Evolutionary conservation across 1,140 invertebrate species (phyloP), one percentile per base, ranked within the genome.

Genomic region (Hesperophylax magnus): DNA sequence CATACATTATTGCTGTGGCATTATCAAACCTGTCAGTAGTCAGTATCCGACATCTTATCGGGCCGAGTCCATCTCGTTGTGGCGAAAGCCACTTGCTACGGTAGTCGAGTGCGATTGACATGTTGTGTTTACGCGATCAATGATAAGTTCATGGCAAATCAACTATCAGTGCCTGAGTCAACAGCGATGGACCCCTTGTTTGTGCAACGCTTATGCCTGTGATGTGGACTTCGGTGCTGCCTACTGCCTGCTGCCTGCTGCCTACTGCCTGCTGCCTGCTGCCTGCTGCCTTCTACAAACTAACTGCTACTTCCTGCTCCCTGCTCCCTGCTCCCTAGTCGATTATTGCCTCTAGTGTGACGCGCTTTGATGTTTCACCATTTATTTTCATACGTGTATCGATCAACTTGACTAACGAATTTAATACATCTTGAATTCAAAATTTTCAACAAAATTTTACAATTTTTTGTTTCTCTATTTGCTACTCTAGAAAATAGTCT

Each of bases 91-190:
- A 47, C 7, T 75, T 24, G 31, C 52, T 22, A n/a, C 67, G 18
- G 27, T 54, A n/a, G 27, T 61, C 39, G 53, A 61, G 63, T 72
- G 76, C 82, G 84, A 85, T 85, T 86, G 85, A 86, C 85, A 85
- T 85, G 85, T 85, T 82, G 81, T 86, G 85, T 86, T 86, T 86
- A 81, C 77, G 76, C 76, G 77, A 82, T 83, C 84, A 84, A 85
- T 85, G 82, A 85, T 86, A 85, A 86, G 85, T 85, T 84, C 85
- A 86, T 86, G 81, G 81, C 82, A 83, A 83, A 84, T 83, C 84
- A 76, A 84, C 84, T 83, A 80, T 81, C 78, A 61, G 80, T 52
- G 78, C 83, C 83, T 82, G 83, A 84, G 75, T 84, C 83, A 84
- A 84, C 83, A 84, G 39, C 20, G 65, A 75, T 56, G 65, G 54